phyloP scores from a whole-genome alignment of 2,888 invertebrate genomes.

The Lasioglossum figueresi region DNA sequence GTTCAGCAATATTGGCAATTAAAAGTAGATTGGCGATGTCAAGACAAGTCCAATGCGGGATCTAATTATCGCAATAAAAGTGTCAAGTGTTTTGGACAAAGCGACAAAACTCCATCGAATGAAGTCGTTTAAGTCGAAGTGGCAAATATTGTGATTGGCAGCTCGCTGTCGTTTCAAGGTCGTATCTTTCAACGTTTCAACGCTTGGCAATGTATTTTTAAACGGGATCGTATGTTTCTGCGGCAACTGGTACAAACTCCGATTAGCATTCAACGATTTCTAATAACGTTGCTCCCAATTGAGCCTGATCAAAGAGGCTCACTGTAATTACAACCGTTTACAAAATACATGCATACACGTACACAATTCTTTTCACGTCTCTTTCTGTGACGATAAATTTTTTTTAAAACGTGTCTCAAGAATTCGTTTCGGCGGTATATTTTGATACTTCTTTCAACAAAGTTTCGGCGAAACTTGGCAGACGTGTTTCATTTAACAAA shows the following conservation, averaged over 20 bases:
- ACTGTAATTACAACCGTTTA: neutral
- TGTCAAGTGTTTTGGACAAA: neutral
- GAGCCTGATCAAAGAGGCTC: neutral
- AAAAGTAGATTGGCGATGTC: neutral
- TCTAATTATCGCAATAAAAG: conserved; percentile 12
- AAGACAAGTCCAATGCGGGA: conserved; percentile 10
- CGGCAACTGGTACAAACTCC: neutral
- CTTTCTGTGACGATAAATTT: too few species aligned
- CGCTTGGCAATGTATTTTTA: neutral
- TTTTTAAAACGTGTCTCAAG: neutral
- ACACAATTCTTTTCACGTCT: too few species aligned
- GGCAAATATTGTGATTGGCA: conserved; percentile 11
- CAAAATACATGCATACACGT: neutral
- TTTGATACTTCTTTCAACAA: neutral
- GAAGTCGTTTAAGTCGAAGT: conserved; percentile 6
- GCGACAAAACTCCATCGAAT: conserved; percentile 1
- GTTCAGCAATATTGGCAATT: neutral
- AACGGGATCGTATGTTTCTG: neutral
- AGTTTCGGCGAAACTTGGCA: neutral
- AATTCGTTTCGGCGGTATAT: neutral
- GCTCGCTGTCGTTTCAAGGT: conserved; percentile 6
- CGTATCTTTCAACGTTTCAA: conserved; percentile 3
- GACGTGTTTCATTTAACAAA: neutral
- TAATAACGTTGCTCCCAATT: neutral
- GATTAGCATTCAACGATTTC: neutral